phyloP scores from a whole-genome alignment of 2,113 vertebrate species.

The Benitochromis conjunctus region DNA sequence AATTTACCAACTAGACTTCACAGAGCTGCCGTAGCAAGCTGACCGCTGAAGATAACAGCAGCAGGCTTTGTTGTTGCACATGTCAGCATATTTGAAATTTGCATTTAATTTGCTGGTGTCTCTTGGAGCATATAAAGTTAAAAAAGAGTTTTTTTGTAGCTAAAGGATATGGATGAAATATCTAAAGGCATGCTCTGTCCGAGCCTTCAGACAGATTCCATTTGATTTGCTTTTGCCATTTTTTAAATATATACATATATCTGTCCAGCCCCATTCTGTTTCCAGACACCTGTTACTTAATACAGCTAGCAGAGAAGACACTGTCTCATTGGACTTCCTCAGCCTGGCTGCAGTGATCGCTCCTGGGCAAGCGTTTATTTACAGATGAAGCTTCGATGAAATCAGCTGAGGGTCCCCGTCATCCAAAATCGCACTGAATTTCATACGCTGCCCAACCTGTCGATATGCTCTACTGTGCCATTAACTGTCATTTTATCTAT shows the following conservation, averaged over 20 bases:
- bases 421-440: neutral
- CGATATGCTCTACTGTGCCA: neutral
- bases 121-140: neutral
- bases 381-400: neutral
- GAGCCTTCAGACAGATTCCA: neutral
- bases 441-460: neutral
- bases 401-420: slow-evolving; percentile 2
- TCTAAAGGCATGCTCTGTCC: neutral
- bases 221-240: neutral
- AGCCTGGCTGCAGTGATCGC: neutral
- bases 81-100: slow-evolving; percentile 1
- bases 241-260: neutral
- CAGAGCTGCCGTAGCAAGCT: slow-evolving; percentile 10
- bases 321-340: slow-evolving; percentile 1
- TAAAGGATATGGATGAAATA: neutral
- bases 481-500: neutral
- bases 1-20: neutral
- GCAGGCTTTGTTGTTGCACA: neutral
- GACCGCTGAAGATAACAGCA: slow-evolving; percentile 34
- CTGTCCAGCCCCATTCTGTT: neutral
- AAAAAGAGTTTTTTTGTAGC: neutral
- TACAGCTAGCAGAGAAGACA: neutral
- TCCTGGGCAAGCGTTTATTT: neutral
- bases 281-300: neutral
- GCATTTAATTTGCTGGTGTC: slow-evolving; percentile 2